Percentiles rank a stretch among this genome's conserved stretches.
phyloP scores from a whole-genome alignment of 2,113 vertebrate species.

The Perca fluviatilis region DNA sequence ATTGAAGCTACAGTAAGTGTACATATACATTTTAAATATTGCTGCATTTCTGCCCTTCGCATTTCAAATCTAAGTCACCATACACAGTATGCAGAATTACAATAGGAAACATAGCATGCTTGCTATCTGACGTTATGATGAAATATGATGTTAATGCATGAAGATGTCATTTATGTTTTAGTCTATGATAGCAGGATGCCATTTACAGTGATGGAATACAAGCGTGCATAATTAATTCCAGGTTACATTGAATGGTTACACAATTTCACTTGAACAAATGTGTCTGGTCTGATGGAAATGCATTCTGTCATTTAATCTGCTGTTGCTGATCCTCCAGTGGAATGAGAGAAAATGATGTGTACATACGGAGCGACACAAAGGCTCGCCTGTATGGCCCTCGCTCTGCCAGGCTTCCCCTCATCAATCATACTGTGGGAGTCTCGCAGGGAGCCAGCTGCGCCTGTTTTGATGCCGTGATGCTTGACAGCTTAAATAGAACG shows the following conservation, averaged over 20 bases:
- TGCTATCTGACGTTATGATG: constrained; percentile 44
- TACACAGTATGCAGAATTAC: background rate
- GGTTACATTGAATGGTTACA: constrained; percentile 62
- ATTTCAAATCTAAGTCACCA: background rate
- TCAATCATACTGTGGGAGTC: constrained; percentile 67
- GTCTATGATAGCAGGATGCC: constrained; percentile 42
- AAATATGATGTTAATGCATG: constrained; percentile 59
- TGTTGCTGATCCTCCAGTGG: constrained; percentile 63
- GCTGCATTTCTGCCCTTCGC: background rate
- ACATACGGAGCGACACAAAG: constrained; percentile 67
- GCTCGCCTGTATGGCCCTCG: constrained; percentile 45
- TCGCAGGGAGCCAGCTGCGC: constrained; percentile 67
- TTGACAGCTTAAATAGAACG: constrained; percentile 75
- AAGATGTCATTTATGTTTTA: constrained; percentile 67
- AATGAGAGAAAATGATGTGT: constrained; percentile 71
- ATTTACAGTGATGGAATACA: constrained; percentile 47
- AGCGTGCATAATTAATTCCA: constrained; percentile 72
- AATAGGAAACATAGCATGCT: constrained; percentile 15
- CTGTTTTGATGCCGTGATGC: constrained; percentile 55
- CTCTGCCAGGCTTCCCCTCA: constrained; percentile 66
- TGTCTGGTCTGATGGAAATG: constrained; percentile 71
- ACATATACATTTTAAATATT: background rate
- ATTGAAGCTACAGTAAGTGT: background rate
- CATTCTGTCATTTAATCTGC: constrained; percentile 80
- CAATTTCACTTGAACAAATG: constrained; percentile 56